A percentile compares a stretch with the other conserved stretches of the same genome.
phyloP scores from a whole-genome alignment of 2,888 invertebrate species.

The Diaperis boleti region DNA sequence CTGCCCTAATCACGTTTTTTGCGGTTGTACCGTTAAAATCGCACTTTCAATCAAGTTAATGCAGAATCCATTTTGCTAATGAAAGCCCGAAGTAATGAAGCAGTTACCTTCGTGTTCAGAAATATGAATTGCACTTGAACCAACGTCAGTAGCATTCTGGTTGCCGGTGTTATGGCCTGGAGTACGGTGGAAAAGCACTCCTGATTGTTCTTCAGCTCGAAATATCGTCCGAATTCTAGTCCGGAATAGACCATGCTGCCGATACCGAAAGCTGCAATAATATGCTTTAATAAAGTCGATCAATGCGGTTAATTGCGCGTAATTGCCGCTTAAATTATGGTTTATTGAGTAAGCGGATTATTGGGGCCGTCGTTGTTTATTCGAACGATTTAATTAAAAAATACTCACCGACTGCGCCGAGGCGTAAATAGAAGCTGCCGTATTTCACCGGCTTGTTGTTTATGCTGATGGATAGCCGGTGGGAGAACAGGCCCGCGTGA shows the following conservation, averaged over 20 bases:
- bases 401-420: constrained; percentile 81
- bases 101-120: constrained; percentile 81
- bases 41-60: constrained; percentile 9
- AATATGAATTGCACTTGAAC: constrained; percentile 95
- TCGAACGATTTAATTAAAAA: constrained; percentile 39
- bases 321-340: constrained; percentile 71
- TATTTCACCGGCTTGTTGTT: constrained; percentile 63
- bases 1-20: not conserved
- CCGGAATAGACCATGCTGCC: constrained; percentile 99
- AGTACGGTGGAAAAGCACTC: constrained; percentile 73
- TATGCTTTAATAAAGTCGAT: constrained; percentile 42
- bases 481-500: constrained; percentile 1
- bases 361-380: constrained; percentile 26
- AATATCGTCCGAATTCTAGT: constrained; percentile 94
- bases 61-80: constrained; percentile 4
- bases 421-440: constrained; percentile 88
- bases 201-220: constrained; percentile 83
- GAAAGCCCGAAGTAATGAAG: constrained; percentile 9
- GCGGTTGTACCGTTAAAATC: not conserved
- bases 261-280: constrained; percentile 87
- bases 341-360: constrained; percentile 46
- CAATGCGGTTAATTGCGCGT: constrained; percentile 73
- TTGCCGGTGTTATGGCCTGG: constrained; percentile 84
- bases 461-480: constrained; percentile 7
- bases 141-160: constrained; percentile 86